Percentiles rank a stretch among this genome's conserved stretches.
Evolutionary conservation across 2,113 vertebrate species (phyloP).

Genomic region (Planiliza haematocheilus): DNA sequence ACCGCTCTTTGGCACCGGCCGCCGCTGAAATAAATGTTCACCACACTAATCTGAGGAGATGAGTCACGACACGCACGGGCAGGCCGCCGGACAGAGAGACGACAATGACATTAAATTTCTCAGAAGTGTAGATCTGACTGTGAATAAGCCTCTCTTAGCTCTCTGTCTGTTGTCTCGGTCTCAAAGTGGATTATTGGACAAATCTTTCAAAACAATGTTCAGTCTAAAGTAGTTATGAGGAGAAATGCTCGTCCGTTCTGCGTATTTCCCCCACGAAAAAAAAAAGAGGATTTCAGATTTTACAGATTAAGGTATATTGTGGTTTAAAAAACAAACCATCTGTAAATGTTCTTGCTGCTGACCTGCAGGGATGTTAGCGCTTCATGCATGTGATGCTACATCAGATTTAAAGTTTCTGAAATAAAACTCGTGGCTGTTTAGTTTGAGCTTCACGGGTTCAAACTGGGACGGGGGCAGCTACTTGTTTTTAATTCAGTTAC

Average conservation of each 20-base stretch:
- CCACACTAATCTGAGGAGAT: not conserved
- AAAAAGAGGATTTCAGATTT: not conserved
- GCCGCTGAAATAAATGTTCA: not conserved
- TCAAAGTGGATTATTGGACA: not conserved
- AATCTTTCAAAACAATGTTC: constrained; percentile 2
- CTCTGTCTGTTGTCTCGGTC: not conserved
- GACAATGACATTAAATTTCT: constrained; percentile 6
- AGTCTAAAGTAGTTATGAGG: not conserved
- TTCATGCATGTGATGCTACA: no score
- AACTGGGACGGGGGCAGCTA: no score
- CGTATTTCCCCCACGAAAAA: not conserved
- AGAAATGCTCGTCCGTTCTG: not conserved
- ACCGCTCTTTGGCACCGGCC: not conserved
- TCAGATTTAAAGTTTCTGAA: no score
- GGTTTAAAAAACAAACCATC: not conserved
- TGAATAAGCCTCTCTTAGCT: not conserved
- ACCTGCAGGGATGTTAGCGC: not conserved
- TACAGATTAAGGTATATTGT: not conserved
- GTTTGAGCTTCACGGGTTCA: no score
- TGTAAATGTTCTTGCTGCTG: not conserved
- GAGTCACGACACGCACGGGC: constrained; percentile 5
- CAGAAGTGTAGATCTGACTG: not conserved
- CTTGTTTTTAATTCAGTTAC: no score
- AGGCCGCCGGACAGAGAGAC: not conserved
- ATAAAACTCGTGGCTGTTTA: no score